Conservation (phyloP, 1,140 invertebrate genomes). For the Reticulitermes speratus region DNA sequence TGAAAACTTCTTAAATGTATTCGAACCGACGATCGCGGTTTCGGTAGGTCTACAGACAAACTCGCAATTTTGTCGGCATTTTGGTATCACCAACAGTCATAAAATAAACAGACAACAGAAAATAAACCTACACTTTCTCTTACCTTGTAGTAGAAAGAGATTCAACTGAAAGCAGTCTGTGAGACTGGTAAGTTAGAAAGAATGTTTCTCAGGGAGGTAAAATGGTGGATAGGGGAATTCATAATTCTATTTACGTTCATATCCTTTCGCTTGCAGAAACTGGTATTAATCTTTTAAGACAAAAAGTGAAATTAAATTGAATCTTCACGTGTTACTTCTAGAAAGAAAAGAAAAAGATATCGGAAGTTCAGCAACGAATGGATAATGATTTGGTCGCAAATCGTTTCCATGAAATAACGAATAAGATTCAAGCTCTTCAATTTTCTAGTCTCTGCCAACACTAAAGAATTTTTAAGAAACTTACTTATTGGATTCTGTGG, state of each 20-base stretch:
- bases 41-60: too few species aligned
- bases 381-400: background rate
- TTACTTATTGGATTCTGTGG: background rate
- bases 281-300: conserved; percentile 2
- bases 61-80: too few species aligned
- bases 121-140: too few species aligned
- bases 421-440: background rate
- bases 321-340: background rate
- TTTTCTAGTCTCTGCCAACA: background rate
- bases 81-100: too few species aligned
- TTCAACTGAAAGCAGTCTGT: background rate
- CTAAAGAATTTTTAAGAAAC: background rate
- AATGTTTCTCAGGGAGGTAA: too few species aligned
- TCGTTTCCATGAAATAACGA: background rate
- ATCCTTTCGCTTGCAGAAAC: background rate
- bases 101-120: too few species aligned
- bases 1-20: too few species aligned
- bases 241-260: background rate
- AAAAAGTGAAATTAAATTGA: conserved; percentile 7
- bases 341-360: background rate
- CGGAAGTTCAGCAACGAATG: background rate
- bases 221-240: background rate
- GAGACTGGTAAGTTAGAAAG: background rate
- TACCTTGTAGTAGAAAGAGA: background rate
- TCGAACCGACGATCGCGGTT: too few species aligned